Evolutionary conservation across 2,888 invertebrate species (phyloP).

Genomic region (Drosophila neotestacea): DNA sequence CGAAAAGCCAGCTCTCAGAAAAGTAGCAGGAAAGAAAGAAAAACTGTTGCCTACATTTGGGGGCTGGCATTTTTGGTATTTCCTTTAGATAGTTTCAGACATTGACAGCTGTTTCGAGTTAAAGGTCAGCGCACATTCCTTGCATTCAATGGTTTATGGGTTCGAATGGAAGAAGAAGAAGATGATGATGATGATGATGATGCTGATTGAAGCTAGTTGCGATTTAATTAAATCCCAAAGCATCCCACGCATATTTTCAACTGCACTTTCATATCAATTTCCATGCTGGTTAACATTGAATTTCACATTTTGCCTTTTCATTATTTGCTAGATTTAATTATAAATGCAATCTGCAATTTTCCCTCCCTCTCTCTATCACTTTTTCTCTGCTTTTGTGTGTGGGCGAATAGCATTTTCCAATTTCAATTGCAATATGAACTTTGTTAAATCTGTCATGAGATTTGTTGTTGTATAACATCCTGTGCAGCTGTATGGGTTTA

Average conservation of each 20-base stretch:
- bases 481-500: not conserved
- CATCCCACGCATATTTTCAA: constrained; percentile 21
- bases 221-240: constrained; percentile 34
- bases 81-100: constrained; percentile 11
- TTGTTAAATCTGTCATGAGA: constrained; percentile 9
- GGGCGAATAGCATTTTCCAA: constrained; percentile 30
- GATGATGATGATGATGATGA: too few relatives aligned
- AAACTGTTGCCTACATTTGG: constrained; percentile 57
- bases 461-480: constrained; percentile 3
- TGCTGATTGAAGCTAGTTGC: too few relatives aligned
- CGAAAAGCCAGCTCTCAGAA: not conserved
- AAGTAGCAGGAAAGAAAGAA: constrained; percentile 7
- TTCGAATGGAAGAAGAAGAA: too few relatives aligned
- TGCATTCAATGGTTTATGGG: not conserved
- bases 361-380: too few relatives aligned
- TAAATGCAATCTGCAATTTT: constrained; percentile 33
- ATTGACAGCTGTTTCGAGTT: constrained; percentile 33
- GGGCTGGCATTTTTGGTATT: constrained; percentile 25
- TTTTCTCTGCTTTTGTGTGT: not conserved
- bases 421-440: constrained; percentile 4
- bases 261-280: constrained; percentile 48
- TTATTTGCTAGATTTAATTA: constrained; percentile 55
- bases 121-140: constrained; percentile 16
- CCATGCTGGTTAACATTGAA: constrained; percentile 34
- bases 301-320: constrained; percentile 29